phyloP scores from a whole-genome alignment of 2,888 invertebrate species.

The Sesia apiformis region DNA sequence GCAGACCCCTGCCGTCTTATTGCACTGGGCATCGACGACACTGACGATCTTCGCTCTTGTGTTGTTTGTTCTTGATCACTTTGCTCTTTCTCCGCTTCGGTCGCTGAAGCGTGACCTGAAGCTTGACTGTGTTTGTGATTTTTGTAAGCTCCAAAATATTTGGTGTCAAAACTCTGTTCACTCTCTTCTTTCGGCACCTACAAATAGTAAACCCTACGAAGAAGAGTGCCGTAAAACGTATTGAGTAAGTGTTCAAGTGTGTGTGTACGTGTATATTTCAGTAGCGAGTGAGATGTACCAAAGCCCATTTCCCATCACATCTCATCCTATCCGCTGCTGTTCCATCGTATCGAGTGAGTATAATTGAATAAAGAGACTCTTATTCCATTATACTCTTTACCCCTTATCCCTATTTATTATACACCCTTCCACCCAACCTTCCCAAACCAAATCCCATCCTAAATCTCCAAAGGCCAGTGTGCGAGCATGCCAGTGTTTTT shows the following conservation, averaged over 20 bases:
- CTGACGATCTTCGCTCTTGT: neutral
- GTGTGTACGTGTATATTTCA: too few species aligned
- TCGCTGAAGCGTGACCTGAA: conserved; percentile 10
- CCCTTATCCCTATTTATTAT: too few species aligned
- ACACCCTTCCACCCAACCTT: too few species aligned
- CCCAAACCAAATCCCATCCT: too few species aligned
- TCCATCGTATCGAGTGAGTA: too few species aligned
- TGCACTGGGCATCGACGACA: conserved; percentile 12
- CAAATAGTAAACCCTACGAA: neutral
- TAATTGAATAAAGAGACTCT: too few species aligned
- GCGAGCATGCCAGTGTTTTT: too few species aligned
- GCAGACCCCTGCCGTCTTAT: conserved; percentile 8
- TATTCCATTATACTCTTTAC: too few species aligned
- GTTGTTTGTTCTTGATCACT: conserved; percentile 1
- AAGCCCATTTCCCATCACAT: neutral
- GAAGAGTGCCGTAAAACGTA: too few species aligned
- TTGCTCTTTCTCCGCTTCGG: conserved; percentile 7
- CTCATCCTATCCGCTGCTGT: too few species aligned
- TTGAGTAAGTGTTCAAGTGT: too few species aligned
- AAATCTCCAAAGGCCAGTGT: too few species aligned
- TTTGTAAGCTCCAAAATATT: conserved; percentile 58
- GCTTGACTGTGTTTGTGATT: conserved; percentile 22
- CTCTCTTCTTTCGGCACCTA: conserved; percentile 49
- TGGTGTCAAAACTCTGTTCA: conserved; percentile 55
- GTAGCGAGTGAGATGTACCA: neutral